These are phyloP conservation scores for Mechanitis messenoides DNA, from an alignment of 2,888 invertebrate species.

Conservation along the genomic window DNA sequence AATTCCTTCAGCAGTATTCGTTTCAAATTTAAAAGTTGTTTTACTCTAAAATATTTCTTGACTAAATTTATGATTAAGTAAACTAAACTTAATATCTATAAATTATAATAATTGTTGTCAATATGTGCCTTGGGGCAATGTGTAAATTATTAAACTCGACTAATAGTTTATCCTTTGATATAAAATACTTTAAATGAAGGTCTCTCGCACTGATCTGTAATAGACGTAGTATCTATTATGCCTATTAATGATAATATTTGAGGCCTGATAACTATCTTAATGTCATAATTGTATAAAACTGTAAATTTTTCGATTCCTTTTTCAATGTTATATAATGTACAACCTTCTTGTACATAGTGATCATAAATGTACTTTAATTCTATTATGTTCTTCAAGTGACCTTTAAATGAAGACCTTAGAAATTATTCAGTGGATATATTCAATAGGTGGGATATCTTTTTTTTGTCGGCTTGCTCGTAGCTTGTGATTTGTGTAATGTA, in stretches of 20 bases:
- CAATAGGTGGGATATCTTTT: slow-evolving; percentile 2
- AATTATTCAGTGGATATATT: background rate
- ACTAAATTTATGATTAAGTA: no score
- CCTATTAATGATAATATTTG: background rate
- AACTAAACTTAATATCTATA: no score
- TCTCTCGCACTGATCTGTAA: no score
- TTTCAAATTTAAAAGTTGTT: no score
- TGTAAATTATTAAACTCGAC: no score
- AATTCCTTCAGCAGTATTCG: no score
- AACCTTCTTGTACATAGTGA: background rate
- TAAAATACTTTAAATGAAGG: no score
- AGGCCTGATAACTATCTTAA: background rate
- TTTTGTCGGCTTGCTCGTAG: slow-evolving; percentile 5
- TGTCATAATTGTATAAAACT: background rate
- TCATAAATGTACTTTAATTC: background rate
- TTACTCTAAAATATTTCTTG: no score
- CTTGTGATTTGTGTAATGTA: background rate
- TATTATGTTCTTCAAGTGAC: slow-evolving; percentile 7
- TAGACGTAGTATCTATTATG: background rate
- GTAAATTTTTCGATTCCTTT: background rate
- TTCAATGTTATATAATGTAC: background rate
- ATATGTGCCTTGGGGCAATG: no score
- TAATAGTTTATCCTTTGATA: no score
- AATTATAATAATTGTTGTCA: no score
- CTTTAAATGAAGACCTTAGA: background rate